A percentile compares a stretch with the other conserved stretches of the same genome.
phyloP scores from a whole-genome alignment of 2,888 invertebrate genomes.

The Lapara coniferarum region DNA sequence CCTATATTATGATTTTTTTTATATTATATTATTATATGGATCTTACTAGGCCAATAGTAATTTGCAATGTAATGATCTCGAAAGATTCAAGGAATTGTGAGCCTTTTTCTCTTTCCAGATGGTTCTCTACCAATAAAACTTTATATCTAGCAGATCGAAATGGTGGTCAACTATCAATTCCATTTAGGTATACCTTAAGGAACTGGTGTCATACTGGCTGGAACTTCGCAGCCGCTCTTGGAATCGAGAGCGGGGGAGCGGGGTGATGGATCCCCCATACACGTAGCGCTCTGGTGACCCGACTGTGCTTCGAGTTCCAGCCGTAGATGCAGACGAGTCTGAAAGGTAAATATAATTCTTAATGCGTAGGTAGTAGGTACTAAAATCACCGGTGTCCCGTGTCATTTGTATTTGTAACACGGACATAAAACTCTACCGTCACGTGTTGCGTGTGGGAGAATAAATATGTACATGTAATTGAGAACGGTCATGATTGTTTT shows the following conservation, averaged over 20 bases:
- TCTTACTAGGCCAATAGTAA: not conserved
- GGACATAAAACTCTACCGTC: slow-evolving; percentile 9
- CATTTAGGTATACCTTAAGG: slow-evolving; percentile 54
- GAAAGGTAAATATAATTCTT: slow-evolving; percentile 31
- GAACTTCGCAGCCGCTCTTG: slow-evolving; percentile 76
- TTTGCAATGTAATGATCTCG: too few relatives aligned
- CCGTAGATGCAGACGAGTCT: slow-evolving; percentile 59
- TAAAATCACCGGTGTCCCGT: not conserved
- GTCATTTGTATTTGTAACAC: slow-evolving; percentile 20
- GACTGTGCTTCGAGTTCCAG: slow-evolving; percentile 65
- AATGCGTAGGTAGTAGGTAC: slow-evolving; percentile 2
- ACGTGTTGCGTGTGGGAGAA: slow-evolving; percentile 5
- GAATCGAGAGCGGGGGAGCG: slow-evolving; percentile 80
- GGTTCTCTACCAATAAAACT: too few relatives aligned
- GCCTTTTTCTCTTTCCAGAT: too few relatives aligned
- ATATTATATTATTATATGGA: too few relatives aligned
- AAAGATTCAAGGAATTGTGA: too few relatives aligned
- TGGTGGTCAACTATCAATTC: not conserved
- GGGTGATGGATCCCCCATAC: slow-evolving; percentile 83
- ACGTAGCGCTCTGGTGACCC: slow-evolving; percentile 78
- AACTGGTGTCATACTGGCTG: slow-evolving; percentile 70
- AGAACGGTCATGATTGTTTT: slow-evolving; percentile 18
- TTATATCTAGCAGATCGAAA: too few relatives aligned
- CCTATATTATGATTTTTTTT: too few relatives aligned
- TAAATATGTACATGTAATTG: slow-evolving; percentile 7